phyloP scores from a whole-genome alignment of 2,113 vertebrate genomes.

The Saguinus midas region DNA sequence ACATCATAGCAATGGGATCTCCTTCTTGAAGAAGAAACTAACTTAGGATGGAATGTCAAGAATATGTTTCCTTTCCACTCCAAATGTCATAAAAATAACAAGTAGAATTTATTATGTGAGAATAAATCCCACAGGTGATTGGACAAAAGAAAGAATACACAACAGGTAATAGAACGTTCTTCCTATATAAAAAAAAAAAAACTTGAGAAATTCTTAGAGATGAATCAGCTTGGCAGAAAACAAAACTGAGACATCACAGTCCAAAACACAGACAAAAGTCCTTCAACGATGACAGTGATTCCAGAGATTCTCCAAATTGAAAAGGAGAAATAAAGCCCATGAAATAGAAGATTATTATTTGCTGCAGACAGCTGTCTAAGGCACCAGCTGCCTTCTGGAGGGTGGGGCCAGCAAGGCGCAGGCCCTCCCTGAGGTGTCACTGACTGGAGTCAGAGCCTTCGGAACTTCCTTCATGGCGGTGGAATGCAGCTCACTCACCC shows the following conservation, averaged over 20 bases:
- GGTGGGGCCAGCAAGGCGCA: rapidly evolving
- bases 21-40: background rate
- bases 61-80: too few species aligned
- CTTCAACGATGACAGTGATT: too few species aligned
- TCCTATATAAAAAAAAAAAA: too few species aligned
- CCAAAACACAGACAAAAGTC: background rate
- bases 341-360: too few species aligned
- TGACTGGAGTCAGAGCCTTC: background rate
- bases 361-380: background rate
- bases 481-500: rapidly evolving
- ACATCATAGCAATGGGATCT: rapidly evolving
- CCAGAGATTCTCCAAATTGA: background rate
- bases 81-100: background rate
- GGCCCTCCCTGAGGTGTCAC: background rate
- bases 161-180: too few species aligned
- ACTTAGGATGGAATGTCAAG: rapidly evolving
- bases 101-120: rapidly evolving
- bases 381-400: background rate
- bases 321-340: background rate
- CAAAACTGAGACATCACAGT: background rate
- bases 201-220: background rate
- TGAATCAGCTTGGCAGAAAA: background rate
- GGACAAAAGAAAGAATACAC: too few species aligned
- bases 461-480: rapidly evolving
- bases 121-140: background rate